Base-by-base conservation (phyloP, 2,888 invertebrate genomes). In the Pardosa pseudoannulata region DNA sequence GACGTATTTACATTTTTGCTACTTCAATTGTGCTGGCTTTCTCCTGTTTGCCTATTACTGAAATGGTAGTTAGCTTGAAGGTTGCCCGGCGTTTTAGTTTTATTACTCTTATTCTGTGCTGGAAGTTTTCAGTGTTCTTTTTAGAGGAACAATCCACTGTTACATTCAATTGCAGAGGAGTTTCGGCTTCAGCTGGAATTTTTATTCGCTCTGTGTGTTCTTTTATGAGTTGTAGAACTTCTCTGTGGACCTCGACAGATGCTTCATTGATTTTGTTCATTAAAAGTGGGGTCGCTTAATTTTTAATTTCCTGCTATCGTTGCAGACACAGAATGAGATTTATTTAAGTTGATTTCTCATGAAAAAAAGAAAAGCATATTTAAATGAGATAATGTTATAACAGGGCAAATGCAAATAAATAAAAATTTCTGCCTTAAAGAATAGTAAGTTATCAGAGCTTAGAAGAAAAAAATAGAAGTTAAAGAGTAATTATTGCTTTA, bases 1-100 rank as follows among this genome's bases (percentile, higher is more conserved):
- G 65, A 39, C 67, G 64, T 85, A 68, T 81, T 81, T 81, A 68
- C 74, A 67, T 70, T 68, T 39, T 73, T n/a, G n/a, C 65, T 36
- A 65, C 72, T 72, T 56, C 65, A 39, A 62, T 82, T 71, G 81
- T 70, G 62, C 36, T 67, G 23, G 32, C 23, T 67, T 36, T 36
- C 62, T 64, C 46, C 11, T 70, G 41, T 75, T 82, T 68, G 81
- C 56, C n/a, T 19, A 31, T 67, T 32, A n/a, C 16, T 32, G 36
- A 23, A 67, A 7, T 28, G 32, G 67, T 67, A 67, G 67, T 67
- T 67, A 67, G 32, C 67, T 67, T 67, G 5, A 67, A 67, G 64
- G 39, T 13, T 70, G 16, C 16, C 29, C 32, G 13, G 1, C 23
- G 23, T 23, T 23, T 46, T 46, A 46, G 5, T 46, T 46, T 46